Evolutionary conservation across 2,797 vertebrate genomes (phyloP), one percentile per base, ranked within the genome.

Genomic region (Cirrhinus mrigala): DNA sequence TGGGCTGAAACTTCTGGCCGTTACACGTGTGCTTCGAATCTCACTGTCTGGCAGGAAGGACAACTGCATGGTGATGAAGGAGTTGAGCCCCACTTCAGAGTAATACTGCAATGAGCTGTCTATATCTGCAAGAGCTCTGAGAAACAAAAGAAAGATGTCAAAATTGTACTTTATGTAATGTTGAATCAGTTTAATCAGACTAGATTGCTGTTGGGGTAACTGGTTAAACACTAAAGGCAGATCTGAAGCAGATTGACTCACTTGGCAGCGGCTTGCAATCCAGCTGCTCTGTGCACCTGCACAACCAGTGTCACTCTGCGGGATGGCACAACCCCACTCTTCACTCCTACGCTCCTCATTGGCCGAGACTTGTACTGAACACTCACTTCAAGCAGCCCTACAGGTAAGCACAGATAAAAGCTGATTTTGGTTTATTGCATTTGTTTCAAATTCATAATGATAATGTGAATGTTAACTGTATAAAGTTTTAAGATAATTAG

Each of bases 191-290:
- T 6, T n/a, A 74, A 48, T 27, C 10, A 79, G 8, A 22, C 40
- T 44, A 12, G 40, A 24, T 20, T 24, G 22, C n/a, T 44, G 10
- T 60, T 46, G 56, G 37, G n/a, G 22, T 64, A 29, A 64, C 27
- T 64, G 20, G 6, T 58, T 15, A 37, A 56, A 77, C 40, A 0
- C 29, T 22, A 68, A 15, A 11, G 8, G 14, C 56, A 73, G 68
- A 33, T 27, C 20, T 48, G 40, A 20, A n/a, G 22, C 11, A 2
- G 62, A 79, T 12, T 69, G 33, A 87, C 75, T 94, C 94, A 99
- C 98, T 96, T 97, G 64, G 97, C 97, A 68, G 98, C 97, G 16
- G 98, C 97, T 92, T 98, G 96, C 88, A 99, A 93, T 85, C 98
- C 98, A 60, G 96, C 94, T 16, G 96, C 98, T 94, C 97, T 93